Conservation (phyloP, 2,888 invertebrate genomes). For the Hydropsyche betteni region DNA sequence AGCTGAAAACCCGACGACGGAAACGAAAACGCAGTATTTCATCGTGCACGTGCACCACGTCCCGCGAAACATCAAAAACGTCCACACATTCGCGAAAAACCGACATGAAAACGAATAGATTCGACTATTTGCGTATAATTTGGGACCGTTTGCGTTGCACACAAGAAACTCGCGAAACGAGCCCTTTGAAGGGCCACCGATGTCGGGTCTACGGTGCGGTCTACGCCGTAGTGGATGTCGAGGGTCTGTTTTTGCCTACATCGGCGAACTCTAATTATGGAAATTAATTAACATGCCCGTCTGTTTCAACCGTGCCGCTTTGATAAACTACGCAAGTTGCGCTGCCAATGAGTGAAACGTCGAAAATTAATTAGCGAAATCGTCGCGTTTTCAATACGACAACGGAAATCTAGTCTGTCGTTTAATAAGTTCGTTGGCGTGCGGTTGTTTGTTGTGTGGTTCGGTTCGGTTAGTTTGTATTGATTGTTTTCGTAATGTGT, state of each 20-base stretch:
- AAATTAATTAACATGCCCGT: conserved; percentile 46
- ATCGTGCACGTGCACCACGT: conserved; percentile 2
- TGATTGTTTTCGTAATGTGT: too few relatives aligned
- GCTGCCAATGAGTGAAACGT: conserved; percentile 19
- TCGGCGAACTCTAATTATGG: conserved; percentile 42
- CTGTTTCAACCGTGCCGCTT: conserved; percentile 40
- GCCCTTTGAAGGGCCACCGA: not conserved
- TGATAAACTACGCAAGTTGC: conserved; percentile 35
- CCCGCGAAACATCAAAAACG: not conserved
- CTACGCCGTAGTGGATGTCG: too few relatives aligned
- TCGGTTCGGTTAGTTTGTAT: too few relatives aligned
- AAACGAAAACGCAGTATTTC: conserved; percentile 31
- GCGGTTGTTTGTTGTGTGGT: too few relatives aligned
- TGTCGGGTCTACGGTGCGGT: not conserved
- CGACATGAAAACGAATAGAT: too few relatives aligned
- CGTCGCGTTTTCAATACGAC: conserved; percentile 24
- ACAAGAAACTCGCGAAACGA: not conserved
- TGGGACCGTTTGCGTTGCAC: not conserved
- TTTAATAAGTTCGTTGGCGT: too few relatives aligned
- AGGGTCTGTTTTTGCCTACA: conserved; percentile 1
- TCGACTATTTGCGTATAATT: too few relatives aligned
- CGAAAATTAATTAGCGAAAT: conserved; percentile 34
- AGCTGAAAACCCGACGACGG: conserved; percentile 17
- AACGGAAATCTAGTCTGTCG: not conserved
- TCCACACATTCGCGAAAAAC: not conserved